phyloP scores from a whole-genome alignment of 2,888 invertebrate genomes.

The Lithophane leautieri region DNA sequence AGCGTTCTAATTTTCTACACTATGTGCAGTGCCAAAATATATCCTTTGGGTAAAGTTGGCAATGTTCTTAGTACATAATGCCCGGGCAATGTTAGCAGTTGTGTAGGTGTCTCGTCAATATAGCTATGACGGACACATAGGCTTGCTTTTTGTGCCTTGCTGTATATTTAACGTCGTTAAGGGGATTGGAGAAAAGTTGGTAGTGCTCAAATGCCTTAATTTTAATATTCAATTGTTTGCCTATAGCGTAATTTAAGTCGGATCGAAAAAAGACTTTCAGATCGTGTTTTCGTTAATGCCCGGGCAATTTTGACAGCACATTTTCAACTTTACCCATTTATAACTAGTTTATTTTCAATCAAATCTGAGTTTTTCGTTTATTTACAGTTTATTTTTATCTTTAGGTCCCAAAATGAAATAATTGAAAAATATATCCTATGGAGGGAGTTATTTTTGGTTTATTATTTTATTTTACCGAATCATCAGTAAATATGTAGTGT shows the following conservation, averaged over 20 bases:
- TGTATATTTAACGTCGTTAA: conserved; percentile 26
- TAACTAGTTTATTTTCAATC: conserved; percentile 56
- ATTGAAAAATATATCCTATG: not conserved
- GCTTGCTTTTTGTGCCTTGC: conserved; percentile 59
- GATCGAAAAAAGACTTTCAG: not conserved
- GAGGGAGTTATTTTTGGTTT: conserved; percentile 8
- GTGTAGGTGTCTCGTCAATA: conserved; percentile 9
- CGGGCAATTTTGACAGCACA: conserved; percentile 20
- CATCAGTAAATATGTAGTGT: conserved; percentile 28
- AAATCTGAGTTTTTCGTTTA: conserved; percentile 54
- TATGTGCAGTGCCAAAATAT: conserved; percentile 83
- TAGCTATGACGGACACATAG: not conserved
- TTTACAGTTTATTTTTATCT: conserved; percentile 54
- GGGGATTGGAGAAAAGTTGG: not conserved
- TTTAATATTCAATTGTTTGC: conserved; percentile 19
- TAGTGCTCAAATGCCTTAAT: conserved; percentile 32
- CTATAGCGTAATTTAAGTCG: not conserved
- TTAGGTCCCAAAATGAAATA: conserved; percentile 29
- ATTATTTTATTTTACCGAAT: conserved; percentile 20
- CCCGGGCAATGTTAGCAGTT: conserved; percentile 27
- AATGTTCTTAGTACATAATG: conserved; percentile 31
- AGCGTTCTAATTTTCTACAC: conserved; percentile 79
- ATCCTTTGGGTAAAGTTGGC: conserved; percentile 46
- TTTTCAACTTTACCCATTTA: conserved; percentile 46
- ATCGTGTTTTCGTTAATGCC: conserved; percentile 2